A percentile compares a stretch with the other conserved stretches of the same genome.
These are phyloP conservation scores for Mixornis gularis DNA, from an alignment of 2,113 vertebrate species.

Conservation along the genomic window DNA sequence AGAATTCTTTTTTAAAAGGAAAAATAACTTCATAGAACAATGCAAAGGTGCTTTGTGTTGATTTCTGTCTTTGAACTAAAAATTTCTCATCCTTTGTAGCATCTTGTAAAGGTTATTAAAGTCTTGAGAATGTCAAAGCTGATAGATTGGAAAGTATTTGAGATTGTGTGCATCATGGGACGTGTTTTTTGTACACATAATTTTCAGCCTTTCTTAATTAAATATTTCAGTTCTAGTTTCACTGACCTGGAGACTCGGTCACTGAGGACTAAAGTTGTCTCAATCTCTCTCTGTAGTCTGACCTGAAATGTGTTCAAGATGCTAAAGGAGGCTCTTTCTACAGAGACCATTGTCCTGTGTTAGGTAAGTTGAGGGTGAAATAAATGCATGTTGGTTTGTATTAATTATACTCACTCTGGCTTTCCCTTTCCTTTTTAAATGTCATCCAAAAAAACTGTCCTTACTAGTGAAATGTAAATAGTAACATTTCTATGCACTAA, in stretches of 20 bases:
- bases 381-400: neutral
- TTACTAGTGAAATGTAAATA: neutral
- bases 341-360: constrained; percentile 96
- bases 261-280: constrained; percentile 4
- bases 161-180: neutral
- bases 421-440: neutral
- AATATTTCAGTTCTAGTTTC: neutral
- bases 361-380: constrained; percentile 80
- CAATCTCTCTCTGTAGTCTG: constrained; percentile 78
- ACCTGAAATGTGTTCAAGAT: constrained; percentile 98
- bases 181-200: neutral
- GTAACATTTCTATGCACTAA: neutral
- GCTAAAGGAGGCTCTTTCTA: constrained; percentile 99
- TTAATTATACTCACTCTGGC: neutral
- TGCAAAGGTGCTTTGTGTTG: neutral
- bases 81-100: neutral
- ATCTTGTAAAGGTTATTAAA: neutral
- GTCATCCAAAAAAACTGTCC: neutral
- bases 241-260: neutral
- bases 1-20: neutral
- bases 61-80: neutral
- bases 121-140: neutral
- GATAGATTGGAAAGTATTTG: neutral
- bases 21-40: neutral
- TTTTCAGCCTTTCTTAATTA: neutral